Evolutionary conservation across 2,888 invertebrate genomes (phyloP).

Genomic region (Lobophora halterata): DNA sequence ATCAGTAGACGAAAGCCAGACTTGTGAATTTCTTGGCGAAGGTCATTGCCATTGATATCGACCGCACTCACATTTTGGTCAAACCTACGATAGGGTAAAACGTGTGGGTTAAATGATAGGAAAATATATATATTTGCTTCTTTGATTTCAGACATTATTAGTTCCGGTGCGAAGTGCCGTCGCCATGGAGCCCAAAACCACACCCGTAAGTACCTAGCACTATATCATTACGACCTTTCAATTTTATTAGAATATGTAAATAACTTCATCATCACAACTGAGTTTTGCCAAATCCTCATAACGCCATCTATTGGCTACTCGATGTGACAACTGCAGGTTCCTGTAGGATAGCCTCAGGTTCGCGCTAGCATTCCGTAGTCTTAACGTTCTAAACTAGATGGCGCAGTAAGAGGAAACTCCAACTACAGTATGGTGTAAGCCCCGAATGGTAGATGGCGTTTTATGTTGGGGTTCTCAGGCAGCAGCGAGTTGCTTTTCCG

Average conservation of each 20-base stretch:
- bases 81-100: too few species aligned
- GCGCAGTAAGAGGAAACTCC: conserved; percentile 12
- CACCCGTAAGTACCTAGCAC: conserved; percentile 66
- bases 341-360: conserved; percentile 29
- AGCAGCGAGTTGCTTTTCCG: not conserved
- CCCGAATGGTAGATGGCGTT: conserved; percentile 16
- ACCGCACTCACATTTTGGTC: conserved; percentile 29
- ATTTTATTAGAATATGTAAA: conserved; percentile 25
- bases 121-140: conserved; percentile 21
- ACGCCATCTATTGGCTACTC: conserved; percentile 55
- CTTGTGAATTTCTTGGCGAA: conserved; percentile 37
- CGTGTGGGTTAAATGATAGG: not conserved
- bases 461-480: not conserved
- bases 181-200: conserved; percentile 59
- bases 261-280: conserved; percentile 49
- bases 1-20: conserved; percentile 31
- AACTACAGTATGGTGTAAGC: conserved; percentile 2
- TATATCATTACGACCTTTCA: conserved; percentile 14
- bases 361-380: conserved; percentile 9
- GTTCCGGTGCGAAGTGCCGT: conserved; percentile 47
- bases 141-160: conserved; percentile 61
- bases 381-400: conserved; percentile 19
- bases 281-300: conserved; percentile 35
- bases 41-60: conserved; percentile 41
- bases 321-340: conserved; percentile 31